These are phyloP conservation scores for Mongoloraphidia duomilia DNA, from an alignment of 2,888 invertebrate species.

Conservation along the genomic window DNA sequence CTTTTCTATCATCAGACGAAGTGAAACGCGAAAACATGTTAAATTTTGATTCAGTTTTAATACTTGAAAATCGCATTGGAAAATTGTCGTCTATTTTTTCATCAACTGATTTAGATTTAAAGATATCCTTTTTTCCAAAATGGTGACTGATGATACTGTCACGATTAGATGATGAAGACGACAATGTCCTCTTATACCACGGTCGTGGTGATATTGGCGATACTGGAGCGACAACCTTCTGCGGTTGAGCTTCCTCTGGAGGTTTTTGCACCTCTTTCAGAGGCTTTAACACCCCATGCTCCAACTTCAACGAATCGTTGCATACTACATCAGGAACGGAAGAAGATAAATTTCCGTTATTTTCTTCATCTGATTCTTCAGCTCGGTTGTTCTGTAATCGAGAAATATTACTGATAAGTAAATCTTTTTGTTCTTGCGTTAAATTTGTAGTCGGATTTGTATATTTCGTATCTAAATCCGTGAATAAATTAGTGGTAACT, in stretches of 20 bases:
- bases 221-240: conserved; percentile 23
- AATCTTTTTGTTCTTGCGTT: conserved; percentile 4
- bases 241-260: conserved; percentile 10
- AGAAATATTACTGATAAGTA: conserved; percentile 1
- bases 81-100: conserved; percentile 25
- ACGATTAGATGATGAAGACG: neutral
- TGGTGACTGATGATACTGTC: conserved; percentile 16
- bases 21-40: conserved; percentile 15
- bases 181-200: conserved; percentile 46
- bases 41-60: conserved; percentile 22
- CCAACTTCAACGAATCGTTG: conserved; percentile 33
- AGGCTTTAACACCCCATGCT: conserved; percentile 32
- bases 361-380: conserved; percentile 12
- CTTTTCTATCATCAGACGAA: conserved; percentile 17
- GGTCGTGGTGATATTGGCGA: conserved; percentile 39
- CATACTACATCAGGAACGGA: conserved; percentile 23
- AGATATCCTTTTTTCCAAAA: conserved; percentile 20
- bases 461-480: conserved; percentile 2
- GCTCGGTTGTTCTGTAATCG: neutral
- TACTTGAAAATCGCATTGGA: conserved; percentile 30
- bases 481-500: neutral
- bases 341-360: conserved; percentile 14
- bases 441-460: conserved; percentile 3
- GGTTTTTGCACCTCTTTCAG: conserved; percentile 23
- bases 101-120: conserved; percentile 1